phyloP scores from a whole-genome alignment of 2,797 vertebrate genomes.

The Kryptolebias ocellatus region DNA sequence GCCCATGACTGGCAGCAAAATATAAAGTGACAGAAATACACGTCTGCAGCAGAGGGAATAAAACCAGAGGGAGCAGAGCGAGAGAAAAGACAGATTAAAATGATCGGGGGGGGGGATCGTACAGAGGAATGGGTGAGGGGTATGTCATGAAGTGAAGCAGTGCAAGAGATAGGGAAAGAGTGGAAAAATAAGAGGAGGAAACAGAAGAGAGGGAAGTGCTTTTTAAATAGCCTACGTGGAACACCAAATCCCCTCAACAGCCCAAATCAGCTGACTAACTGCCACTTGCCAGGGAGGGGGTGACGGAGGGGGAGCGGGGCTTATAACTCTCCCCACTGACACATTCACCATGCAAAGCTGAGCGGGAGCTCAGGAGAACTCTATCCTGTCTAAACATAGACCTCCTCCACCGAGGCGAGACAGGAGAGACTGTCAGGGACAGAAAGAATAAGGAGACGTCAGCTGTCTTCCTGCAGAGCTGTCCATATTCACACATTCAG shows the following conservation, averaged over 20 bases:
- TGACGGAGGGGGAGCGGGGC: slow-evolving; percentile 46
- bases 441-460: slow-evolving; percentile 25
- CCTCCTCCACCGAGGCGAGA: slow-evolving; percentile 51
- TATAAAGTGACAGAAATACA: slow-evolving; percentile 9
- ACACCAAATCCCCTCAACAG: slow-evolving; percentile 82
- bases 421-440: slow-evolving; percentile 18
- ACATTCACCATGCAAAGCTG: slow-evolving; percentile 59
- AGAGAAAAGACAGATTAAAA: slow-evolving; percentile 30
- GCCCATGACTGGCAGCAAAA: slow-evolving; percentile 2
- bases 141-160: slow-evolving; percentile 42
- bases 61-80: slow-evolving; percentile 19
- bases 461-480: slow-evolving; percentile 1
- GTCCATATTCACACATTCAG: slow-evolving; percentile 6
- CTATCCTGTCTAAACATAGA: slow-evolving; percentile 76
- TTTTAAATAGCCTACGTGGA: slow-evolving; percentile 84
- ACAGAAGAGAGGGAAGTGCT: slow-evolving; percentile 59
- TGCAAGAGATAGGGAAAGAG: slow-evolving; percentile 55
- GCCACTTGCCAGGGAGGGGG: slow-evolving; percentile 74
- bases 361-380: slow-evolving; percentile 60
- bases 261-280: slow-evolving; percentile 80
- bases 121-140: slow-evolving; percentile 57
- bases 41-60: slow-evolving; percentile 31
- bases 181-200: slow-evolving; percentile 38
- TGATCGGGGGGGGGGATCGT: slow-evolving; percentile 44
- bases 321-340: slow-evolving; percentile 69